Evolutionary conservation across 2,888 invertebrate genomes (phyloP).

Genomic region (Fabriciana adippe): DNA sequence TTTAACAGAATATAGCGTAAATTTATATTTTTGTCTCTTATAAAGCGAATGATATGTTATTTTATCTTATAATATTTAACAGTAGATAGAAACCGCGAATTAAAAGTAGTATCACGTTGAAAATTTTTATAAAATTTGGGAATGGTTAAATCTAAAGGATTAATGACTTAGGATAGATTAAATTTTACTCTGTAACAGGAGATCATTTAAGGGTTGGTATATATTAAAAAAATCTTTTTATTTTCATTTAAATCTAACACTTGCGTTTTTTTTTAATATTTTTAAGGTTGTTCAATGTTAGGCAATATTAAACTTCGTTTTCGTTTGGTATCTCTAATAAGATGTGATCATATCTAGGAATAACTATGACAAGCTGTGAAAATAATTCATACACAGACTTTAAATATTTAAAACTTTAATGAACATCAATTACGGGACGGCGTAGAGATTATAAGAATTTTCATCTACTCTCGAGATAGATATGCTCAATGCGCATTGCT

Average conservation of each 20-base stretch:
- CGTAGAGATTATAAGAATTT: constrained; percentile 4
- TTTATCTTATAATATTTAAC: constrained; percentile 63
- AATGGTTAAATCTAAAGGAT: constrained; percentile 49
- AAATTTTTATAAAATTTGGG: constrained; percentile 50
- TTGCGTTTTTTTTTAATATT: neutral
- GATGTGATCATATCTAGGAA: neutral
- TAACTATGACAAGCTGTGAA: constrained; percentile 4
- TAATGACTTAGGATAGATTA: constrained; percentile 6
- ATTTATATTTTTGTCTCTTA: constrained; percentile 60
- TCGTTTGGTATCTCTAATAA: no score
- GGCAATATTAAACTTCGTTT: no score
- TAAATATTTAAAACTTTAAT: constrained; percentile 19
- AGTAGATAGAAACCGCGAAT: constrained; percentile 52
- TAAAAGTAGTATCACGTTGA: constrained; percentile 66
- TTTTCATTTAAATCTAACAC: neutral
- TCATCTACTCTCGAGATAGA: constrained; percentile 11
- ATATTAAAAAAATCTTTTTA: neutral
- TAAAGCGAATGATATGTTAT: constrained; percentile 82
- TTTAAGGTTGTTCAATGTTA: neutral
- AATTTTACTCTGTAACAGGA: constrained; percentile 7
- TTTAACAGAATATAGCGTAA: constrained; percentile 47
- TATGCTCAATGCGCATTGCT: neutral
- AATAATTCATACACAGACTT: constrained; percentile 4
- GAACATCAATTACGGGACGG: constrained; percentile 28
- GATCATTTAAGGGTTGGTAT: neutral